Conservation (phyloP, 2,888 invertebrate species). For the Zootermopsis nevadensis region DNA sequence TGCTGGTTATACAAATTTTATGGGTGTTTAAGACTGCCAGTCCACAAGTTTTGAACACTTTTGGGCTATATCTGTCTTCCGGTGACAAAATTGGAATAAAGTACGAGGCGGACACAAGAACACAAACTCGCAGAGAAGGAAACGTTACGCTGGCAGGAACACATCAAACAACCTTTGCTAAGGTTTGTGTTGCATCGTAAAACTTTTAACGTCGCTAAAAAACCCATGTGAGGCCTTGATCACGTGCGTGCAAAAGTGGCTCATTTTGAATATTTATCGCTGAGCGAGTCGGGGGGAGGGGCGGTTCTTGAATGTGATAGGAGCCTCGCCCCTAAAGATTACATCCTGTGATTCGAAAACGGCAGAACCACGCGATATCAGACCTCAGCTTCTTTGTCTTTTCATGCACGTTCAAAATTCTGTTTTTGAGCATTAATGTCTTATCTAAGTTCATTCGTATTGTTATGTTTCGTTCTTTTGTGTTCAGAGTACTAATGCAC, state of each 20-base stretch:
- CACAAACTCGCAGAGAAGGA: neutral
- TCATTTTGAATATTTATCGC: neutral
- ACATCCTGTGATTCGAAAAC: neutral
- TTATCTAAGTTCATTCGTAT: neutral
- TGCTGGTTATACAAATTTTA: conserved; percentile 11
- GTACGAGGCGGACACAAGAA: neutral
- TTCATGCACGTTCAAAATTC: neutral
- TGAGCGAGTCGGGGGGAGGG: neutral
- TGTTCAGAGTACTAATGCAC: neutral
- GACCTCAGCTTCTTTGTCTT: neutral
- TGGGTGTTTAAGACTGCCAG: conserved; percentile 11
- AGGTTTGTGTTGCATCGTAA: conserved; percentile 22
- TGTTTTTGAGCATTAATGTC: neutral
- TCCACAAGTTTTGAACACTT: conserved; percentile 1
- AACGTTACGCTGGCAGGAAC: conserved; percentile 18
- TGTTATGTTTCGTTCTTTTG: neutral
- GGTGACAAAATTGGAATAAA: conserved; percentile 39
- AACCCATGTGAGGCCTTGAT: conserved; percentile 32
- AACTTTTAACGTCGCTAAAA: conserved; percentile 38
- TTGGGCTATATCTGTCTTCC: conserved; percentile 30
- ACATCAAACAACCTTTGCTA: conserved; percentile 39
- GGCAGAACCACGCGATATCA: neutral
- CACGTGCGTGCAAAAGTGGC: conserved; percentile 9
- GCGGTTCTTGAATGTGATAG: conserved; percentile 11
- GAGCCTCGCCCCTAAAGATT: neutral